Evolutionary conservation across 2,113 vertebrate species (phyloP), one percentile per base, ranked within the genome.

Genomic region (Zapornia atra): DNA sequence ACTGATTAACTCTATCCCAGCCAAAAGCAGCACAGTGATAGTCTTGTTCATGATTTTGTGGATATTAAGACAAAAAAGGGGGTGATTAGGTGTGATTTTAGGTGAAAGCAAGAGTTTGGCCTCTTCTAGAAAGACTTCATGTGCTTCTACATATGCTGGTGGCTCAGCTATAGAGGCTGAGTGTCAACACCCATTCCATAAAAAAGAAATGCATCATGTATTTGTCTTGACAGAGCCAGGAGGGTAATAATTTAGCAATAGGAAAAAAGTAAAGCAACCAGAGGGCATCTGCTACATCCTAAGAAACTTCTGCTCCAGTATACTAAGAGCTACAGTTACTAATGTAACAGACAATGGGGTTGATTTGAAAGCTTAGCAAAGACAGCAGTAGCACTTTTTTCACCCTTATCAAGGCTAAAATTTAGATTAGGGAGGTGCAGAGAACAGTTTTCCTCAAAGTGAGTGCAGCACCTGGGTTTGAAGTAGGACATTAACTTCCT

Each of bases 251-350:
- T 80, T 57, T 66, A 84, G 22, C 79, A 75, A 57, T 6, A 76
- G 65, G 48, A 66, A 77, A 84, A 86, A 76, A 85, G 8, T 18
- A 66, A 63, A 68, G 42, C 24, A 91, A 84, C 75, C 31, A 53
- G 81, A 96, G 31, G 44, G 59, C 48, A 38, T 78, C 42, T 75
- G 46, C 60, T 90, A 11, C 22, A 11, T 93, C 29, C n/a, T 64
- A 60, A 53, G 68, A 59, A 94, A 65, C 53, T 51, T 31, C 71
- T 63, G 20, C 28, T 80, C 44, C 24, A 12, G 26, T 24, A 2
- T 31, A 40, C 48, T 93, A 54, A 64, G 73, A 90, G 36, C 59
- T 70, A 33, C 53, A 87, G 51, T 92, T 91, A 88, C 70, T 92
- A 82, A 87, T 33, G 22, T 60, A 71, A 75, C 20, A 75, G 66